A percentile compares a stretch with the other conserved stretches of the same genome.
Conservation (phyloP, 2,113 vertebrate species). For the Stercorarius parasiticus region DNA sequence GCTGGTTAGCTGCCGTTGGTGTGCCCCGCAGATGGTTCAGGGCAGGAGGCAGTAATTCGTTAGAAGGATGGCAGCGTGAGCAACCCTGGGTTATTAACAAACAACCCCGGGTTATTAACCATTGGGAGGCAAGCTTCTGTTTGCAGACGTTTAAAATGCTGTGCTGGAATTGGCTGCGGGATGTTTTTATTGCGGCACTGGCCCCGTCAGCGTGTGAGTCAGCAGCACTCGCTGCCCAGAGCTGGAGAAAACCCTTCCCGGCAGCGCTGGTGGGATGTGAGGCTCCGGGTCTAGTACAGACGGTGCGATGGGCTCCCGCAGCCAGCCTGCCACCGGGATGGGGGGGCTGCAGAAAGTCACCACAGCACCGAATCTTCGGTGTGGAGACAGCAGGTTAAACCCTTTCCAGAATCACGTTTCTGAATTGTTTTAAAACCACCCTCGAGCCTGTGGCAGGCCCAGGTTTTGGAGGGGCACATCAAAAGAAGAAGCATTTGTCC, state of each 20-base stretch:
- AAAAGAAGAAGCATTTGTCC: no score
- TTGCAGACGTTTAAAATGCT: neutral
- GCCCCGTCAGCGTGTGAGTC: neutral
- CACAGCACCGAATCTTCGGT: rapidly evolving
- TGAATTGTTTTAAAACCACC: rapidly evolving
- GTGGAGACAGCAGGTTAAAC: neutral
- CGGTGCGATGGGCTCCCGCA: neutral
- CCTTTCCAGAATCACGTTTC: neutral
- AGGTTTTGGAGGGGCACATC: neutral
- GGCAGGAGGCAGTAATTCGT: neutral
- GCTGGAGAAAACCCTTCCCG: neutral
- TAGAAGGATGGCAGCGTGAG: neutral
- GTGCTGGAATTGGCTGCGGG: neutral
- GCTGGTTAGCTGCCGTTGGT: neutral
- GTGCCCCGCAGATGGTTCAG: neutral
- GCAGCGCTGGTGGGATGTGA: neutral
- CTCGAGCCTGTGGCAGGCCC: neutral
- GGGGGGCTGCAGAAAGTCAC: neutral
- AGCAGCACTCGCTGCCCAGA: neutral
- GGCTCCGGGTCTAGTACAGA: rapidly evolving
- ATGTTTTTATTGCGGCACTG: neutral
- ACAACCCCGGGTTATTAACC: neutral
- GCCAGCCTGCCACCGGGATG: rapidly evolving
- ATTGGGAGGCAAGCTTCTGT: rapidly evolving
- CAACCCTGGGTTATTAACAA: neutral